Conservation (phyloP, 2,797 vertebrate species). For the Cryptoprocta ferox region DNA sequence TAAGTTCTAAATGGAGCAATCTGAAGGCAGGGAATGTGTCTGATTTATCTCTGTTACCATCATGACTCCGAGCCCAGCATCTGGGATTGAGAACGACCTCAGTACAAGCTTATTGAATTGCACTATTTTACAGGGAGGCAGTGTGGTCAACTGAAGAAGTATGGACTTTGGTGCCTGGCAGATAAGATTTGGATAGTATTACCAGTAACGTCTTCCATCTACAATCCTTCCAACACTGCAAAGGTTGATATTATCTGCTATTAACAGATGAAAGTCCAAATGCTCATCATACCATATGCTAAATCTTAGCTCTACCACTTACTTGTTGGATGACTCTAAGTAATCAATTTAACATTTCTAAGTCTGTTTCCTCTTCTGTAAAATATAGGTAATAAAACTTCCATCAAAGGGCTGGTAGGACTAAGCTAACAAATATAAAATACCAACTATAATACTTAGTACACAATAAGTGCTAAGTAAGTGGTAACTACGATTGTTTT, state of each 20-base stretch:
- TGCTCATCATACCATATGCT: slow-evolving; percentile 9
- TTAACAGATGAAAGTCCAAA: background rate
- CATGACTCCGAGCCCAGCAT: background rate
- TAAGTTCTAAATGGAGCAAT: slow-evolving; percentile 27
- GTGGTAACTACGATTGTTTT: slow-evolving; percentile 31
- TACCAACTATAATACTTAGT: background rate
- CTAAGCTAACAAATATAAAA: slow-evolving; percentile 47
- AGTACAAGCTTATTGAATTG: background rate
- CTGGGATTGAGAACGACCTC: background rate
- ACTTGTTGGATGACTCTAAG: background rate
- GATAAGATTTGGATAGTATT: slow-evolving; percentile 6
- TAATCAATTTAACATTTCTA: slow-evolving; percentile 31
- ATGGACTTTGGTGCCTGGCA: background rate
- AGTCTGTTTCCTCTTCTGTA: slow-evolving; percentile 19
- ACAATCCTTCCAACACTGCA: background rate
- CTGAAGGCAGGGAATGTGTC: background rate
- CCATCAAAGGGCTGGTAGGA: slow-evolving; percentile 4
- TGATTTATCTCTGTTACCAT: background rate
- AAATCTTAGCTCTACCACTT: background rate
- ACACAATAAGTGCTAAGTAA: background rate
- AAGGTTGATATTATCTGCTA: slow-evolving; percentile 18
- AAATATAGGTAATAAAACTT: slow-evolving; percentile 29
- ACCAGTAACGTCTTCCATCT: background rate
- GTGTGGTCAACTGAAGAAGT: background rate
- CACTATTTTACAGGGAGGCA: slow-evolving; percentile 20